phyloP scores from a whole-genome alignment of 2,113 vertebrate genomes.

The Poicephalus meyeri region DNA sequence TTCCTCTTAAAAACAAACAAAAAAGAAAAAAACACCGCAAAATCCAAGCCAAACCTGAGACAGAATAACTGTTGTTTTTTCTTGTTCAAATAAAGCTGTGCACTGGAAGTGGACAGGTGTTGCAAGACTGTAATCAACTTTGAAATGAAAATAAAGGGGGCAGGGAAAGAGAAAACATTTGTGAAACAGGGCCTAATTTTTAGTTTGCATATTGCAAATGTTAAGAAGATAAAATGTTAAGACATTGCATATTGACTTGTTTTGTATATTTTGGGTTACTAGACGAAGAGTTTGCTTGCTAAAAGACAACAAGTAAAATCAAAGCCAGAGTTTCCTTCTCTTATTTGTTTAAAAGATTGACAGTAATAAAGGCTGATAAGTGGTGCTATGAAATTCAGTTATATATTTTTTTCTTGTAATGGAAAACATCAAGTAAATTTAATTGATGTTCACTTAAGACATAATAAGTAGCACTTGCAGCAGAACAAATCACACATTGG shows the following conservation, averaged over 20 bases:
- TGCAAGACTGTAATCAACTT: not conserved
- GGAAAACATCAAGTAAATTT: not conserved
- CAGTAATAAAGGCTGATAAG: not conserved
- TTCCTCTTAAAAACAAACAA: not conserved
- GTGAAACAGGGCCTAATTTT: not conserved
- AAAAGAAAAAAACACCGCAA: not conserved
- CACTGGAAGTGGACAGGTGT: not conserved
- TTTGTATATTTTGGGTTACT: not conserved
- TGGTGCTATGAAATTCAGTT: not conserved
- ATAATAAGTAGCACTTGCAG: not conserved
- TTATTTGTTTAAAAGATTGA: not conserved
- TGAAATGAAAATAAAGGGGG: not conserved
- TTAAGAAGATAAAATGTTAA: not conserved
- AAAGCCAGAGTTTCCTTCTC: not conserved
- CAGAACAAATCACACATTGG: not conserved
- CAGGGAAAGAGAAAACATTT: not conserved
- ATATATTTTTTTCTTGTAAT: not conserved
- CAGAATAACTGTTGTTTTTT: not conserved
- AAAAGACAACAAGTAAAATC: not conserved
- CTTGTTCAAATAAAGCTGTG: not conserved
- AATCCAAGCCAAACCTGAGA: not conserved
- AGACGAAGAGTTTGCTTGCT: not conserved
- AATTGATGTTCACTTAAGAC: not conserved
- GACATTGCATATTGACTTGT: not conserved
- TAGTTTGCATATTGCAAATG: not conserved